phyloP scores from a whole-genome alignment of 2,113 vertebrate genomes.

The Hemichromis elongatus region DNA sequence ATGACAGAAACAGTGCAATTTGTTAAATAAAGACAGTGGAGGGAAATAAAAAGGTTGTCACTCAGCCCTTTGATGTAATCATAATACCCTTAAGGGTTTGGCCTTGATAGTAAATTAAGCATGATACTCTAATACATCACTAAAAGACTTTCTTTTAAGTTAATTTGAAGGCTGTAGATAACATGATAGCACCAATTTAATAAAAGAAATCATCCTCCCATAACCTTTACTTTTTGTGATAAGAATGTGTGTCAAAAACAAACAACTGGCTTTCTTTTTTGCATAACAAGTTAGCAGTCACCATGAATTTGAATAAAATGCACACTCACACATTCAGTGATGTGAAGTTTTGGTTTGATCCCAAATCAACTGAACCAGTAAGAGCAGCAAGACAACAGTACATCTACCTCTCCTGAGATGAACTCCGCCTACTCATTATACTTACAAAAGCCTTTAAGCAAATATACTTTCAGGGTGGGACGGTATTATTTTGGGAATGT shows the following conservation, averaged over 20 bases:
- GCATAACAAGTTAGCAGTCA: background rate
- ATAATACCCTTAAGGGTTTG: background rate
- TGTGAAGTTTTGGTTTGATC: background rate
- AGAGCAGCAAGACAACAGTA: background rate
- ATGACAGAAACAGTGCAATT: background rate
- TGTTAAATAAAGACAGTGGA: background rate
- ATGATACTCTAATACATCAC: background rate
- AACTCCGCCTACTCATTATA: background rate
- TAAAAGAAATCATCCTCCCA: too few species aligned
- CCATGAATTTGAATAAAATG: background rate
- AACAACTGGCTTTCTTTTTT: background rate
- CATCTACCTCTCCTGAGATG: background rate
- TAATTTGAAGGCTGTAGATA: too few species aligned
- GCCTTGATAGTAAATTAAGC: background rate
- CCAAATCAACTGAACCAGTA: background rate
- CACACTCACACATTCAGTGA: background rate
- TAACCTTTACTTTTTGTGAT: background rate
- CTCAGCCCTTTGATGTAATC: background rate
- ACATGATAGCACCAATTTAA: too few species aligned
- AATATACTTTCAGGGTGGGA: conserved; percentile 7
- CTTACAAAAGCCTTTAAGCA: background rate
- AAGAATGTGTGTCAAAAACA: background rate
- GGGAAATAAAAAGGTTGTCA: background rate
- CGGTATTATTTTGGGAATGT: background rate
- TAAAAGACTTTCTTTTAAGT: background rate